Conservation (phyloP, 30 jellyfish, hydroid and myxozoan genomes). For the Sanderia malayensis region DNA sequence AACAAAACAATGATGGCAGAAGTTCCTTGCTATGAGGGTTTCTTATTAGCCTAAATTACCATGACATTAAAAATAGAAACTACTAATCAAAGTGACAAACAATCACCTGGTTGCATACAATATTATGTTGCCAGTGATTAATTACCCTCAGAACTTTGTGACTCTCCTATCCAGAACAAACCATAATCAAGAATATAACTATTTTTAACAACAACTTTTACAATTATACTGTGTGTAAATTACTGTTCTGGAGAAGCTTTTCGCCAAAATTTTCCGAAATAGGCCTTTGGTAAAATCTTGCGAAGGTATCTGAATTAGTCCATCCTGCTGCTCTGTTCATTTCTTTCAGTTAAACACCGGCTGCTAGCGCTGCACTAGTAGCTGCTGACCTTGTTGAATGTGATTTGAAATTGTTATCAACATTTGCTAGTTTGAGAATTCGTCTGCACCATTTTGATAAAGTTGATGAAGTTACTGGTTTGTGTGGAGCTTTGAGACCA, state of each 20-base stretch:
- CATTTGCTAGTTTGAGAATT: constrained; percentile 1
- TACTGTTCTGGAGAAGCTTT: no score
- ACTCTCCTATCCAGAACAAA: background rate
- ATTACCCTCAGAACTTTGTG: background rate
- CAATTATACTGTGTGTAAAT: no score
- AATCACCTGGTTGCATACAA: background rate
- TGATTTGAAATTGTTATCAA: constrained; percentile 2
- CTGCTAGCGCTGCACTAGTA: background rate
- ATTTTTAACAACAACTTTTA: no score
- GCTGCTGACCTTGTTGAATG: constrained; percentile 25
- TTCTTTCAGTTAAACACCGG: constrained; percentile 17
- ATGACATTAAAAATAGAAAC: background rate
- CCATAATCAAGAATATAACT: background rate
- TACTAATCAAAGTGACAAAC: background rate
- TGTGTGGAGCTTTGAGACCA: constrained; percentile 15
- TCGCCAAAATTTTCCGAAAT: background rate
- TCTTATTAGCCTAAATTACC: no score
- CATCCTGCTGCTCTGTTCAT: constrained; percentile 37
- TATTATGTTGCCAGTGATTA: no score
- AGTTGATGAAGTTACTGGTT: background rate
- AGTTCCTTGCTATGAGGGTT: no score
- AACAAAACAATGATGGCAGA: no score
- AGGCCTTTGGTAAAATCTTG: constrained; percentile 8
- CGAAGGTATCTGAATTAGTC: constrained; percentile 16
- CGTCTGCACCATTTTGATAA: constrained; percentile 8